These are phyloP conservation scores for Marasmarcha lunaedactyla DNA, from an alignment of 2,888 invertebrate genomes.

Conservation along the genomic window DNA sequence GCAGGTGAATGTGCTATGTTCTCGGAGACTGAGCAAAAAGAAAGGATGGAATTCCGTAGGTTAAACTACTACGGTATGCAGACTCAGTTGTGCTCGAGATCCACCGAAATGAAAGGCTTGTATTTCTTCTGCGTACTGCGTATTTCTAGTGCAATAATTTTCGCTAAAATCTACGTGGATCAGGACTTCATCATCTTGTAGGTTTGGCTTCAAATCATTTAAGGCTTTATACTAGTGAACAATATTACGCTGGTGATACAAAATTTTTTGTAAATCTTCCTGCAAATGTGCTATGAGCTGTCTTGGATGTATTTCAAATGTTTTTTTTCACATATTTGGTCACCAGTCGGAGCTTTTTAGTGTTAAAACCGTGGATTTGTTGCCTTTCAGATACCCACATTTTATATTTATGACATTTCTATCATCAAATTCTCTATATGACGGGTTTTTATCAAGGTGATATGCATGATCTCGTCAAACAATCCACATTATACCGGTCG, in stretches of 20 bases:
- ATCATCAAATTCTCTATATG: conserved; percentile 18
- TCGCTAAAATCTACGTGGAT: conserved; percentile 8
- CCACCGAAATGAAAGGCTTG: no score
- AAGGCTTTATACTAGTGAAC: conserved; percentile 11
- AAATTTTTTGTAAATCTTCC: conserved; percentile 17
- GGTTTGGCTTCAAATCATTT: conserved; percentile 12
- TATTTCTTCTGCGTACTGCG: no score
- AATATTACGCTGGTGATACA: conserved; percentile 17
- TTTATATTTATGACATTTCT: conserved; percentile 15
- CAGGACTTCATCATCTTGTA: conserved; percentile 9
- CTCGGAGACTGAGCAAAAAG: conserved; percentile 23
- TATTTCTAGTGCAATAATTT: neutral
- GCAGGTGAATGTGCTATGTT: conserved; percentile 7
- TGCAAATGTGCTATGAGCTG: conserved; percentile 7
- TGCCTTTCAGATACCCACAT: conserved; percentile 16
- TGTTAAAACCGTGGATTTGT: conserved; percentile 17
- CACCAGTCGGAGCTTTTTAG: conserved; percentile 8
- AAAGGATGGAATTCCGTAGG: conserved; percentile 3
- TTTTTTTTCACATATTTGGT: conserved; percentile 14
- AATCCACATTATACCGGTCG: conserved; percentile 7
- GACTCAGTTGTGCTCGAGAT: conserved; percentile 22
- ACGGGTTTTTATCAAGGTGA: conserved; percentile 15
- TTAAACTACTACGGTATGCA: conserved; percentile 23
- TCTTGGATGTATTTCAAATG: conserved; percentile 14
- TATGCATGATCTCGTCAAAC: conserved; percentile 16